Evolutionary conservation across 2,797 vertebrate species (phyloP).

Genomic region (Streptopelia turtur): DNA sequence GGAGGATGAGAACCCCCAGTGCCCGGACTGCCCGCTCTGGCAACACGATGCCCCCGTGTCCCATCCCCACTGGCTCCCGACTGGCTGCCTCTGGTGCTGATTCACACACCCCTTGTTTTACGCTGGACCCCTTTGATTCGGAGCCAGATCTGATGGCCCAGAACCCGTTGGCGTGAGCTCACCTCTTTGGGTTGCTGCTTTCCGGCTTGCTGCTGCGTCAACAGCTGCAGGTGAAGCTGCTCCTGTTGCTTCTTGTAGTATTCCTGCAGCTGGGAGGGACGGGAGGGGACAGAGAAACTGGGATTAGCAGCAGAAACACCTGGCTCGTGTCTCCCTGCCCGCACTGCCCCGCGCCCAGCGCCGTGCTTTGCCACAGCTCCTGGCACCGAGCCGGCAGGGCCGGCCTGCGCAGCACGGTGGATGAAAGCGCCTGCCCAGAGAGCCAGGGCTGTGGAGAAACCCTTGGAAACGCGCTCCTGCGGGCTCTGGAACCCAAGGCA

Average conservation of each 20-base stretch:
- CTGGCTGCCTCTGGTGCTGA: background rate
- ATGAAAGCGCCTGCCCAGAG: background rate
- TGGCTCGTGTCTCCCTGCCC: fast-evolving
- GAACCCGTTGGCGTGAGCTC: constrained; percentile 45
- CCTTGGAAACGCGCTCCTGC: background rate
- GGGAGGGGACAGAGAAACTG: background rate
- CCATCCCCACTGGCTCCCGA: background rate
- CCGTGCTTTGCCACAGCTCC: background rate
- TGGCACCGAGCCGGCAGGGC: background rate
- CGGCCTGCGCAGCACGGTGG: background rate
- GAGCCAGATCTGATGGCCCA: background rate
- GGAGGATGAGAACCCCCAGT: background rate
- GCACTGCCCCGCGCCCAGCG: fast-evolving
- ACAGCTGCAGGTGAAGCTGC: constrained; percentile 95
- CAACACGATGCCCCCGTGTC: background rate
- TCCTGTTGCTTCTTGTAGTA: constrained; percentile 99
- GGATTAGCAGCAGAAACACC: background rate
- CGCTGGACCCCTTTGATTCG: background rate
- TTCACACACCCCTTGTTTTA: background rate
- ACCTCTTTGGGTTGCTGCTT: constrained; percentile 96
- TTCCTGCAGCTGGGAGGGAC: constrained; percentile 89
- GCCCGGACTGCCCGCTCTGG: fast-evolving
- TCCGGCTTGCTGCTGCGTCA: constrained; percentile 91
- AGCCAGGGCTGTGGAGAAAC: background rate
- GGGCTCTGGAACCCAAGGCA: background rate